Evolutionary conservation across 2,888 invertebrate species (phyloP).

Genomic region (Limnephilus rhombicus): DNA sequence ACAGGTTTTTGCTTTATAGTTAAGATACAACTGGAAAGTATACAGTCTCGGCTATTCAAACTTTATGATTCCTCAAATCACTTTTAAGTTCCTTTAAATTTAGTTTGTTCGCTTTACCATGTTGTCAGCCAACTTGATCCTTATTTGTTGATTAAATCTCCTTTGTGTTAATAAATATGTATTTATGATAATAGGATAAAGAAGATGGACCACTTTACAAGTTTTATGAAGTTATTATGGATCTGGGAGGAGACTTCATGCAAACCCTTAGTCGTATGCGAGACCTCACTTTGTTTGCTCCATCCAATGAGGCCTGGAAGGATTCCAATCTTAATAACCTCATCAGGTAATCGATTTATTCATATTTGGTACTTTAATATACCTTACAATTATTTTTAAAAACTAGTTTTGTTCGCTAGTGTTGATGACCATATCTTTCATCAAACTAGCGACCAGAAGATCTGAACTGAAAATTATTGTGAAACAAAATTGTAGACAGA

Average conservation of each 20-base stretch:
- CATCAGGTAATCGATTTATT: constrained; percentile 73
- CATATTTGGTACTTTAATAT: too few relatives aligned
- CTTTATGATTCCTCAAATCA: not conserved
- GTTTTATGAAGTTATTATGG: constrained; percentile 89
- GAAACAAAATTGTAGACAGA: too few relatives aligned
- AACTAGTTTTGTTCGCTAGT: too few relatives aligned
- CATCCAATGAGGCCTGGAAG: constrained; percentile 92
- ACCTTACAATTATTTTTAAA: too few relatives aligned
- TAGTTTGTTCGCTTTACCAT: not conserved
- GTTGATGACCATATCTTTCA: too few relatives aligned
- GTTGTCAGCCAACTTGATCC: not conserved
- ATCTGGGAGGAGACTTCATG: constrained; percentile 86
- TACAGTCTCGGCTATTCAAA: not conserved
- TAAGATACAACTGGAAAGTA: not conserved
- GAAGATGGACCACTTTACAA: constrained; percentile 87
- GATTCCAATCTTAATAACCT: constrained; percentile 85
- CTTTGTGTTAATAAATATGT: not conserved
- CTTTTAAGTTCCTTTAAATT: not conserved
- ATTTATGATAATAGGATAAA: constrained; percentile 77
- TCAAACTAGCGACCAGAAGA: too few relatives aligned
- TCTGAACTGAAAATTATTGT: too few relatives aligned
- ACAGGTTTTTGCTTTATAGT: not conserved
- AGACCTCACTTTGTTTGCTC: constrained; percentile 92
- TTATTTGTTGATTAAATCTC: not conserved
- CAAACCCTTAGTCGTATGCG: constrained; percentile 83